Base-by-base conservation (phyloP, 2,797 vertebrate genomes). In the Malurus splendens region DNA sequence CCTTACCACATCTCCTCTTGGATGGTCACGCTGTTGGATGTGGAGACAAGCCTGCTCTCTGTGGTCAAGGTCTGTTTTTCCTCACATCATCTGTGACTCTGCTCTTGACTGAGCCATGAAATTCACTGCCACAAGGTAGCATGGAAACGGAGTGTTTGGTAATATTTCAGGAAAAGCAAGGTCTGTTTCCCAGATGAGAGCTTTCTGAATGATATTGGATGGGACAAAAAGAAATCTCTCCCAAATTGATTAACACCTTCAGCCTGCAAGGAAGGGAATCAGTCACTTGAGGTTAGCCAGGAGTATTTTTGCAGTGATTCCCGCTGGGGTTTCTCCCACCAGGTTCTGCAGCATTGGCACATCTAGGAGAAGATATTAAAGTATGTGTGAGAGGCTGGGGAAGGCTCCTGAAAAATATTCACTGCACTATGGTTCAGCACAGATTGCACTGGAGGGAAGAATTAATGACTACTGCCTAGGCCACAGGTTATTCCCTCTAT, bases 401-500 rank as follows among this genome's bases (percentile, higher is more conserved):
- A 83, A 90, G 12, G 36, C 54, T 61, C 47, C 24, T 89, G 70
- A 14, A 85, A 88, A 80, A 70, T 55, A 47, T 15, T 67, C 13
- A 8, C 51, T 88, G 20, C 9, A 7, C 50, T 86, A 5, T 42
- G 17, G 56, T 70, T 80, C 48, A 51, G 45, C 25, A 13, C 25
- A 72, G 27, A 52, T 86, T 1, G 1, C 47, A 18, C 72, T 55
- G 82, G 47, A 76, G 52, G 52, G 82, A 87, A 78, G 67, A 83
- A 90, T 90, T 78, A 89, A 87, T 84, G 82, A 77, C 65, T 89
- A 44, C 70, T 76, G 82, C 33, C 38, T 72, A 64, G 62, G 71
- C 82, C 72, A 87, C 52, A 86, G 90, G 36, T 91, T 91, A 87
- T 95, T 83, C 32, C 54, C 22, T 77, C 38, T 82, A 30, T 57